Base-by-base conservation (phyloP, 2,888 invertebrate genomes). In the Apamea crenata region DNA sequence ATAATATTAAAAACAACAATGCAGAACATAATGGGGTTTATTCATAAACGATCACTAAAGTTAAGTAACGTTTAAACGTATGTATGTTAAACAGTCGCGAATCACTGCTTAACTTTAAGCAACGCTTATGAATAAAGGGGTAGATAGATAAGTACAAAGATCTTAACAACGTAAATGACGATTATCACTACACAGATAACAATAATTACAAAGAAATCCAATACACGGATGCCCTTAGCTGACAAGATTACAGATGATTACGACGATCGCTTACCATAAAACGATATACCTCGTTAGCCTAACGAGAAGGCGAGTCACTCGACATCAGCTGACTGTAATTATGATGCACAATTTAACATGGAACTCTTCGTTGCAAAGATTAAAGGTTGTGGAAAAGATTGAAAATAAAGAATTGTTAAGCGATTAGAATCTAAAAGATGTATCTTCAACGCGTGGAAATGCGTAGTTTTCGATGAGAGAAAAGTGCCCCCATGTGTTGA, bases 301-400 rank as follows among this genome's bases (percentile, higher is more conserved):
- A 74, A 80, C 74, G 71, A 87, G 79, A 82, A 56, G 36, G 59
- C 66, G 68, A 83, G 80, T 86, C 80, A 70, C 32, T 59, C 32
- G 25, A 53, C 44, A 78, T 82, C 74, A 73, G 63, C 84, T 80
- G 72, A 18, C 70, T 59, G 59, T 76, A 76, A 87, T 85, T 87
- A 87, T 85, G 47, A 82, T 59, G 86, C 77, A 63, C 85, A 82
- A 87, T 86, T 86, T 73, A 79, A 87, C 82, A 75, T 47, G 29
- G 36, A 75, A 61, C 36, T 63, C 16, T 66, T 50, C 10, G 29
- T 32, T 67, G 53, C 36, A 40, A 18, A 71, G 18, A 47, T 53
- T 36, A 68, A 59, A 73, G 65, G 71, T 61, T 69, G 16, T 36
- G 18, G 7, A 76, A n/a, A 16, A 47, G 18, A 85, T 69, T 59